phyloP scores from a whole-genome alignment of 2,797 vertebrate species.

The Gorsachius magnificus region DNA sequence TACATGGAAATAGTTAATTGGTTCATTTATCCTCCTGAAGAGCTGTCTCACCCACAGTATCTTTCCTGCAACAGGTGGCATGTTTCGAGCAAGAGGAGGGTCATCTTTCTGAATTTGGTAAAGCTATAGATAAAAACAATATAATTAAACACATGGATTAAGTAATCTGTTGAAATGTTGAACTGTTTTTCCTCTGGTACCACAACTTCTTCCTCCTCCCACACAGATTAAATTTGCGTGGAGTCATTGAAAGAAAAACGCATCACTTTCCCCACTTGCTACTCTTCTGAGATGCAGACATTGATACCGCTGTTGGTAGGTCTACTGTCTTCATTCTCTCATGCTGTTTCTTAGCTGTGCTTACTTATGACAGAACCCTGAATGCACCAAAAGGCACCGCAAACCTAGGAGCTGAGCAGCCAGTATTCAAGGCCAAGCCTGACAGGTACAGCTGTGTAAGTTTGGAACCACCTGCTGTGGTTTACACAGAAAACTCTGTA shows the following conservation, averaged over 20 bases:
- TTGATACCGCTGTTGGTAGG: too few relatives aligned
- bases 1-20: constrained; percentile 83
- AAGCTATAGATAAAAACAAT: constrained; percentile 60
- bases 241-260: background rate
- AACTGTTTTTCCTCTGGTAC: background rate
- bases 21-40: constrained; percentile 81
- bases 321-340: background rate
- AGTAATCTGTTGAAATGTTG: background rate
- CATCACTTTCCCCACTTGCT: background rate
- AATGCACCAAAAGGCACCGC: background rate
- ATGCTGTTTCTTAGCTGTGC: background rate
- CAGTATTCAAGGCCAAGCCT: background rate
- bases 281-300: background rate
- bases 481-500: background rate
- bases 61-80: constrained; percentile 82
- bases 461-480: background rate
- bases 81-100: constrained; percentile 80
- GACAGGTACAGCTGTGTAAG: background rate
- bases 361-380: background rate
- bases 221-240: background rate
- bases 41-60: constrained; percentile 85
- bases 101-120: constrained; percentile 78
- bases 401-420: background rate
- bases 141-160: background rate
- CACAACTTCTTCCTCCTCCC: background rate